Conservation (phyloP, 1,140 invertebrate species). For the Lithobius niger region DNA sequence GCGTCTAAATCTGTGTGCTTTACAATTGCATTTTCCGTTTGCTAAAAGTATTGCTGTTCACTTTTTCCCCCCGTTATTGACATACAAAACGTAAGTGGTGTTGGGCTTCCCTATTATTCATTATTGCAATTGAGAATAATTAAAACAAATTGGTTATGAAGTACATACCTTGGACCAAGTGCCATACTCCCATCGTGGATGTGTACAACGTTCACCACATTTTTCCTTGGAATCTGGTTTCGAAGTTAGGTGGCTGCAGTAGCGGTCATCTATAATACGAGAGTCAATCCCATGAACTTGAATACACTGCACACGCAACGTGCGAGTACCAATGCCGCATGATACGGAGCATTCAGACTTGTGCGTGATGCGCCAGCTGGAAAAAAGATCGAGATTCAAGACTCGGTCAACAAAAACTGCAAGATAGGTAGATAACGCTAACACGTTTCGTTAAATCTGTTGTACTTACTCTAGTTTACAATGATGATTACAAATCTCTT, state of each 20-base stretch:
- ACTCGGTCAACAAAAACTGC: too few species aligned
- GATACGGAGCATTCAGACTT: slow-evolving; percentile 51
- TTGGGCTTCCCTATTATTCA: neutral
- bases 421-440: too few species aligned
- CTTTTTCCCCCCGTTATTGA: neutral
- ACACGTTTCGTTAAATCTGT: slow-evolving; percentile 1
- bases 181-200: slow-evolving; percentile 51
- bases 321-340: slow-evolving; percentile 48
- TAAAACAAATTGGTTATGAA: neutral
- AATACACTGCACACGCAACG: slow-evolving; percentile 40
- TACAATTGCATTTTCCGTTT: neutral
- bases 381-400: neutral
- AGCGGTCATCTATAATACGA: slow-evolving; percentile 28
- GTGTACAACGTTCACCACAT: slow-evolving; percentile 50
- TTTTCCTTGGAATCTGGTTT: slow-evolving; percentile 39
- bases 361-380: slow-evolving; percentile 40
- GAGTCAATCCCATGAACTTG: slow-evolving; percentile 27
- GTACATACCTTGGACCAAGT: slow-evolving; percentile 46
- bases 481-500: slow-evolving; percentile 39
- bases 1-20: neutral
- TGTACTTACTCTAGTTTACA: slow-evolving; percentile 39
- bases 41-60: neutral
- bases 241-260: slow-evolving; percentile 39
- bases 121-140: neutral
- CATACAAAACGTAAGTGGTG: neutral